Base-by-base conservation (phyloP, 2,888 invertebrate species). In the Oligia latruncula region DNA sequence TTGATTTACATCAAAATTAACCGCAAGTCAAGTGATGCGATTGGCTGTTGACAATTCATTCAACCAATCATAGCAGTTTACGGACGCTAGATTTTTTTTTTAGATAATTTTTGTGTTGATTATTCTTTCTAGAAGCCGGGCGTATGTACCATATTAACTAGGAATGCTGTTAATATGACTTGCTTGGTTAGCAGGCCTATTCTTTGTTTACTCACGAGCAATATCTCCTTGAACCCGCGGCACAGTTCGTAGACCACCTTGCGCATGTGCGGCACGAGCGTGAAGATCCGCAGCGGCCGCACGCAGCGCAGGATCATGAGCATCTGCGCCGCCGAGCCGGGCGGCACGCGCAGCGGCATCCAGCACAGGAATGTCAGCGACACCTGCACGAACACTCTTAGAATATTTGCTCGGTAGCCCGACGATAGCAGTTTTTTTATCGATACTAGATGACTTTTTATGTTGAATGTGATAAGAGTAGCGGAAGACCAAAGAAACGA, bases 201-300 rank as follows among this genome's bases (percentile, higher is more conserved):
- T 15, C 23, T 9, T 55, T 40, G 17, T 71, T n/a, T 17, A 71
- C 87, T 87, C 72, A 99, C 99, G 95, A 99, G 97, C 74, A 99
- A 95, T 90, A 99, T 99, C 97, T 99, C 99, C 95, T 99, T 99
- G 97, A 99, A 99, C 52, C 99, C 99, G 88, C 99, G 97, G 92
- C 99, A 99, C 78, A 99, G 97, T 93, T 99, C 99, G 94, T 99
- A 99, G 77, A 99, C 99, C 40, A 99, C 99, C 96, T 99, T 99
- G 87, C 99, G 97, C 99, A 99, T 99, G 95, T 99, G 99, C 74
- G 99, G 99, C 55, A 99, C 99, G 77, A 99, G 97, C 52, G 99
- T 99, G 95, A 99, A 99, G 90, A 99, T 99, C 77, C 99, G 96
- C 81, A 99, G 97, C 4, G 99, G 99, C 17, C 99, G 97, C 87